Evolutionary conservation across 2,888 invertebrate species (phyloP).

Genomic region (Acleris emargana): DNA sequence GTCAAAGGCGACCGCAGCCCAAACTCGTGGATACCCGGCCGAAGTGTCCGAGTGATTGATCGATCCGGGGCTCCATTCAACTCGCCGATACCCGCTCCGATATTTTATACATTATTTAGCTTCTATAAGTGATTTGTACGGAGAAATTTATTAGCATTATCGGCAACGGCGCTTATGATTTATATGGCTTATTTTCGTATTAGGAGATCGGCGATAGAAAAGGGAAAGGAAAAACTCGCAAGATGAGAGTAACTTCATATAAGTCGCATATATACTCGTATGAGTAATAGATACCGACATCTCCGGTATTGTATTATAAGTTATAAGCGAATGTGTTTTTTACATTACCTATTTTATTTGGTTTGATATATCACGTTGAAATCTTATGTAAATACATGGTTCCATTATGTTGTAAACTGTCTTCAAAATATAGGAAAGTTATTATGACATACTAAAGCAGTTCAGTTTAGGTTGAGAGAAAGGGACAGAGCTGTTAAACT

Average conservation of each 20-base stretch:
- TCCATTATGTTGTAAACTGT: no score
- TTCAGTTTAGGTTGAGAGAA: no score
- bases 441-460: no score
- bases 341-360: no score
- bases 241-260: neutral
- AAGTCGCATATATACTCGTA: neutral
- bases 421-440: no score
- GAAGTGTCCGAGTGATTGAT: conserved; percentile 69
- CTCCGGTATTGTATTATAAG: no score
- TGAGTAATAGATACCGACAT: no score
- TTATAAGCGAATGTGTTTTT: no score
- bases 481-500: no score
- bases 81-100: conserved; percentile 41
- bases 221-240: neutral
- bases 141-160: conserved; percentile 26
- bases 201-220: neutral
- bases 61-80: conserved; percentile 51
- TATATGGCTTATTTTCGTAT: conserved; percentile 10
- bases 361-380: no score
- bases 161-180: conserved; percentile 6
- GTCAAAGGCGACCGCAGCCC: conserved; percentile 38
- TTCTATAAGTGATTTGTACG: conserved; percentile 47
- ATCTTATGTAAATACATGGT: no score
- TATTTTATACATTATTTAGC: conserved; percentile 54
- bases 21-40: conserved; percentile 53